phyloP scores from a whole-genome alignment of 2,113 vertebrate species.

The Eurystomus gularis region DNA sequence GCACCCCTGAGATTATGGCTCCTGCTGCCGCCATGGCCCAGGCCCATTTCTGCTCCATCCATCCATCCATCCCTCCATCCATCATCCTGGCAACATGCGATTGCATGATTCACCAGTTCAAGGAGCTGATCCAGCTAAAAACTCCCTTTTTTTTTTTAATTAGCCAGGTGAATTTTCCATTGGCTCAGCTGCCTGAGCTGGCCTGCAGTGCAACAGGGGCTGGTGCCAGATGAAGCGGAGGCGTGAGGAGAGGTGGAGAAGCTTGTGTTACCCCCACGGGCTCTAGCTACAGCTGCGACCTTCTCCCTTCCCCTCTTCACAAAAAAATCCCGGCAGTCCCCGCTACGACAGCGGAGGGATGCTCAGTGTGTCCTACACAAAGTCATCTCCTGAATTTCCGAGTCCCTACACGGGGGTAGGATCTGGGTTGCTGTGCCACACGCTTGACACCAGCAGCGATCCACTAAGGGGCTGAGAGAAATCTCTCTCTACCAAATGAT shows the following conservation, averaged over 20 bases:
- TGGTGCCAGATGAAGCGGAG: not conserved
- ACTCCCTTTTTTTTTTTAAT: not conserved
- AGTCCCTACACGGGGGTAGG: accelerated
- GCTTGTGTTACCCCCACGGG: not conserved
- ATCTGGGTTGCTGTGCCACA: not conserved
- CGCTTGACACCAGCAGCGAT: not conserved
- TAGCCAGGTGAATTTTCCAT: not conserved
- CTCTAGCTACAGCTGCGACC: not conserved
- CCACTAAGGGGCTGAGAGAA: not conserved
- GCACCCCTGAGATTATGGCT: not conserved
- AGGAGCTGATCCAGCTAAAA: not conserved
- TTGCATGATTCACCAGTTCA: not conserved
- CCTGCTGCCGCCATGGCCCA: not conserved
- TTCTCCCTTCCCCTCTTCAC: not conserved
- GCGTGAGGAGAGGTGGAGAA: not conserved
- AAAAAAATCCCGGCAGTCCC: not conserved
- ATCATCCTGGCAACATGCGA: not conserved
- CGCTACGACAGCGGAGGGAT: not conserved
- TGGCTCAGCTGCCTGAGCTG: not conserved
- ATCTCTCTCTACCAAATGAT: not conserved
- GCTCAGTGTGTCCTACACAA: not conserved
- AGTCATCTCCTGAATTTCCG: not conserved
- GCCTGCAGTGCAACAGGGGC: not conserved
- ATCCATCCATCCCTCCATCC: not conserved
- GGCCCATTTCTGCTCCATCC: not conserved